Evolutionary conservation across 2,113 vertebrate species (phyloP), one percentile per base, ranked within the genome.

Genomic region (Eublepharis macularius): DNA sequence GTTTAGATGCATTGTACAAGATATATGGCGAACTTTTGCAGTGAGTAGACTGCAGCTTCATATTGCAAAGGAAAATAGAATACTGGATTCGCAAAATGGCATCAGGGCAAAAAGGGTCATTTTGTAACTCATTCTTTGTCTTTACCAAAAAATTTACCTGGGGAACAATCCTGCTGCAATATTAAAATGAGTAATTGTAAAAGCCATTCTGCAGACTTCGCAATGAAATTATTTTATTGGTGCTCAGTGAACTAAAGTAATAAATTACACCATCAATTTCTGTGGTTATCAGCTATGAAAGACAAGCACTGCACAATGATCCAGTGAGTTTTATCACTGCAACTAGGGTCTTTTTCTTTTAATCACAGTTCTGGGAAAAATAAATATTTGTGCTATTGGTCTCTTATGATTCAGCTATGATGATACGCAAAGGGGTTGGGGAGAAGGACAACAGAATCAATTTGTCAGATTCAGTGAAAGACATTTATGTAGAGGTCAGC

Each of bases 271-370:
- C 81, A 89, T 82, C 92, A 95, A 76, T 91, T 94, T 95, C 85
- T 92, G 81, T 92, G 90, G 92, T 95, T 95, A 95, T 94, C 88
- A 91, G 82, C 93, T 96, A 95, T 96, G 94, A 97, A 96, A 96
- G 93, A 81, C 94, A 95, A 95, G 94, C 92, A 66, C 65, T 93
- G 41, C 80, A 84, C 88, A 94, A 94, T 89, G 91, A 95, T 86
- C 94, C 89, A 73, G 81, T 95, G 80, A 75, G 81, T 93, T 96
- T 96, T 96, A 95, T 94, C 93, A 92, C 83, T 91, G 91, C 87
- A 89, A 79, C 91, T 94, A 94, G 91, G 92, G 94, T 91, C 83
- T 89, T 87, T 95, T 94, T 92, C 93, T 83, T 88, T 92, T 96
- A 95, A 96, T 95, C 90, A 90, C 87, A 91, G 85, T 84, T 85